These are phyloP conservation scores for Diarsia rubi DNA, from an alignment of 2,888 invertebrate species.

Conservation along the genomic window DNA sequence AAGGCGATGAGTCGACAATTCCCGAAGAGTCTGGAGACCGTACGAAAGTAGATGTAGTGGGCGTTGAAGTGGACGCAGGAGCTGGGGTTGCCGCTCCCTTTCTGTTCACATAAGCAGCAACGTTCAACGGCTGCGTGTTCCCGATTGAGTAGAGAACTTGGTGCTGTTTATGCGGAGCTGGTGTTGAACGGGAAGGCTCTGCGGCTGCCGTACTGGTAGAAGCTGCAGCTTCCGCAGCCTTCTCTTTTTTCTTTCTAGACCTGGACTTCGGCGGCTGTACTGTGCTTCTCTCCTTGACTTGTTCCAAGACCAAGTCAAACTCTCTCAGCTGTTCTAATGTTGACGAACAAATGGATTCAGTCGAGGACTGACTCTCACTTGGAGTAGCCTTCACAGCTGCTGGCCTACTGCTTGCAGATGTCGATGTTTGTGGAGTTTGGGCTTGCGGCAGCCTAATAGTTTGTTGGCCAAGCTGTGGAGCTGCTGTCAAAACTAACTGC, in stretches of 20 bases:
- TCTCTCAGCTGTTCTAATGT: conserved; percentile 95
- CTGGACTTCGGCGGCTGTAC: conserved; percentile 89
- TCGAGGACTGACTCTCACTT: conserved; percentile 80
- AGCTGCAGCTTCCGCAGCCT: conserved; percentile 74
- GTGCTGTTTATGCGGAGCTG: conserved; percentile 77
- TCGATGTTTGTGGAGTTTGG: conserved; percentile 62
- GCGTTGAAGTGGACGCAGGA: conserved; percentile 70
- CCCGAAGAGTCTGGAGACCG: conserved; percentile 87
- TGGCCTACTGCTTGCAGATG: conserved; percentile 43
- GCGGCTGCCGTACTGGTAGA: conserved; percentile 72
- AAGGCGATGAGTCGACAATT: conserved; percentile 80
- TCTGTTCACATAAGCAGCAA: conserved; percentile 85
- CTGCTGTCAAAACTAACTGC: conserved; percentile 87
- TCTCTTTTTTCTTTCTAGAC: conserved; percentile 73
- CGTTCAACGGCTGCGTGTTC: conserved; percentile 81
- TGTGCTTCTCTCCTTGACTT: conserved; percentile 94
- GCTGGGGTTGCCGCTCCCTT: conserved; percentile 81
- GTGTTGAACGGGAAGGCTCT: conserved; percentile 56
- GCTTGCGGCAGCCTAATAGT: conserved; percentile 84
- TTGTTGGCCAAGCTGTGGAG: conserved; percentile 86
- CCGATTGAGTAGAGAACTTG: conserved; percentile 86
- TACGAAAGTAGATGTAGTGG: conserved; percentile 80
- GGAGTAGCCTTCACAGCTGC: conserved; percentile 76
- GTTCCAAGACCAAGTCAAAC: conserved; percentile 95
- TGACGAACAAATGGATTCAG: conserved; percentile 93